phyloP scores from a whole-genome alignment of 2,888 invertebrate species.

The Beris morrisii region DNA sequence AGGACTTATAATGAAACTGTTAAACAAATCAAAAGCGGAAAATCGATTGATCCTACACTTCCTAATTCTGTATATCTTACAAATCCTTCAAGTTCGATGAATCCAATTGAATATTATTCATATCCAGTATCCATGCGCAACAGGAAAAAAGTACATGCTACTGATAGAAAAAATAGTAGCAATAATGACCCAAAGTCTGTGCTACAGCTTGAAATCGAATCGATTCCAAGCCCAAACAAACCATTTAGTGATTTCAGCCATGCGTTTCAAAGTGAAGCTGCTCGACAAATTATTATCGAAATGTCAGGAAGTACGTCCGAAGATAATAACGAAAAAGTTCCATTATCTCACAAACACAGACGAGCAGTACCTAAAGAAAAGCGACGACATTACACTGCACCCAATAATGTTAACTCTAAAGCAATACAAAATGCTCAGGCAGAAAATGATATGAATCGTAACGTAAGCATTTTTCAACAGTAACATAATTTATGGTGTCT shows the following conservation, averaged over 20 bases:
- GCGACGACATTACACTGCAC: constrained; percentile 85
- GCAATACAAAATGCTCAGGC: constrained; percentile 63
- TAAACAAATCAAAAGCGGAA: constrained; percentile 7
- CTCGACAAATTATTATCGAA: constrained; percentile 82
- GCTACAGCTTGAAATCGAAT: constrained; percentile 40
- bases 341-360: constrained; percentile 62
- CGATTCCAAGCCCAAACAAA: constrained; percentile 54
- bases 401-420: constrained; percentile 69
- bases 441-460: constrained; percentile 57
- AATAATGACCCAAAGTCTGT: too few species aligned
- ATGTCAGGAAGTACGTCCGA: constrained; percentile 62
- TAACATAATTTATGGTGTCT: background rate
- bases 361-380: constrained; percentile 80
- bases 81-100: constrained; percentile 37
- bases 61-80: constrained; percentile 9
- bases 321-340: constrained; percentile 57
- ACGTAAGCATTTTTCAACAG: constrained; percentile 46
- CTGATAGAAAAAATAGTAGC: too few species aligned
- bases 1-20: constrained; percentile 49
- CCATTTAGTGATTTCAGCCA: constrained; percentile 67
- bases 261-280: constrained; percentile 84
- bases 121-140: constrained; percentile 41
- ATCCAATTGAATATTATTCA: constrained; percentile 44
- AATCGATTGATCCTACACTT: constrained; percentile 9
- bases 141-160: too few species aligned